Base-by-base conservation (phyloP, 2,888 invertebrate species). In the Scaptomyza caliginosa region DNA sequence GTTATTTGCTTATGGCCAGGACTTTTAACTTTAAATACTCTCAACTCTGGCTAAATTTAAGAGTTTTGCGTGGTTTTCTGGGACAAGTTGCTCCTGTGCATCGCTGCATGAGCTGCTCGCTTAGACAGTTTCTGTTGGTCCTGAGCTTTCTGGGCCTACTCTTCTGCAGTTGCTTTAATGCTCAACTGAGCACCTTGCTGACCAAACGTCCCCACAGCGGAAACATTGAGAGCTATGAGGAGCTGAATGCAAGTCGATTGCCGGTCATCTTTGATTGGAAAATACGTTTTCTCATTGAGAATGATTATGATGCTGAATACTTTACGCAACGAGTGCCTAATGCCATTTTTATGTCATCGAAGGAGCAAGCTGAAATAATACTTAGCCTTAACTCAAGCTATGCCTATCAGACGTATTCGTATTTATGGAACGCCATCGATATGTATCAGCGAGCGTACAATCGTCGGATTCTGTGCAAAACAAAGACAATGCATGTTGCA, bases 351-450 rank as follows among this genome's bases (percentile, higher is more conserved):
- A 26, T 60, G 21, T 0, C 0, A 0, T 23, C 56, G 0, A 11
- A 26, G 0, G 26, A 65, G 0, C 49, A 62, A 2, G 24, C 7
- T 0, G 50, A 76, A 0, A 0, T 65, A 11, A 0, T 76, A 0
- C 11, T 49, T 0, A 6, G 51, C 0, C 24, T 74, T 0, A 86
- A 81, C 0, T 39, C 74, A 0, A 83, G 64, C 38, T 60, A 56
- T 43, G 81, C 63, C 17, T 70, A 65, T 39, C 59, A 48, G n/a
- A 30, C 56, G 0, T 40, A 10, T 10, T 5, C 49, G 0, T 43
- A 21, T n/a, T 0, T 26, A 0, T 48, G 57, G 39, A 4, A 26
- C 0, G 42, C 40, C 0, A 4, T 78, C 0, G 7, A 36, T 0
- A 0, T 1, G 0, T 42, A 65, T 32, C 86, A 81, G 17, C 4